Base-by-base conservation (phyloP, 2,797 vertebrate genomes). In the Eutrigla gurnardus region DNA sequence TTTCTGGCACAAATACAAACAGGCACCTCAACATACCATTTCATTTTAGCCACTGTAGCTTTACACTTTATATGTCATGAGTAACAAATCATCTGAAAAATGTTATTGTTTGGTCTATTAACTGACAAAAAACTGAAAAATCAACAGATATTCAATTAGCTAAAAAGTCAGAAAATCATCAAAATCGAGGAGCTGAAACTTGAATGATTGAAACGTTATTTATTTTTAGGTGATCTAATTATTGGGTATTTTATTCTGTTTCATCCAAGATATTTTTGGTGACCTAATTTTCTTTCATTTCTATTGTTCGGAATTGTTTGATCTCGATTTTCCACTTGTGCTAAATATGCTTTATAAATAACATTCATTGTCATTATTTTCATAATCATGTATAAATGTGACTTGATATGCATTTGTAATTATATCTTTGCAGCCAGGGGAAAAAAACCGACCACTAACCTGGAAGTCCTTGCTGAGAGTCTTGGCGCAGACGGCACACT, bases 391-490 rank as follows among this genome's bases (percentile, higher is more conserved):
- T 52, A 6, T 10, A 32, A 14, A 49, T 39, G 2, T 1, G 7
- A 50, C 46, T 7, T 13, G 5, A 35, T 46, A 35, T n/a, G 25
- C 25, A 25, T 4, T 6, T 18, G 1, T 49, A 42, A 5, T 0
- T 32, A 25, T 60, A 14, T 45, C 49, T 54, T n/a, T 45, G 18
- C 36, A 42, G 36, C 4, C 12, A 33, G 11, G 25, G 25, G 25
- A 25, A 25, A 25, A 70, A 70, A 10, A 65, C 36, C 14, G 0
- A 33, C 7, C 32, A 85, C 93, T 54, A 1, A 95, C 95, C 94
- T 95, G 96, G 83, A 99, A 97, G 94, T 98, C 97, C 76, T 94
- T 96, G 88, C 94, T 89, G 91, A 98, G 81, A 2, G 92, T 91
- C 86, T 96, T 97, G 57, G 90, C 92, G 60, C 98, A 99, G 4